phyloP scores from a whole-genome alignment of 2,888 invertebrate species.

The Odiellus spinosus region DNA sequence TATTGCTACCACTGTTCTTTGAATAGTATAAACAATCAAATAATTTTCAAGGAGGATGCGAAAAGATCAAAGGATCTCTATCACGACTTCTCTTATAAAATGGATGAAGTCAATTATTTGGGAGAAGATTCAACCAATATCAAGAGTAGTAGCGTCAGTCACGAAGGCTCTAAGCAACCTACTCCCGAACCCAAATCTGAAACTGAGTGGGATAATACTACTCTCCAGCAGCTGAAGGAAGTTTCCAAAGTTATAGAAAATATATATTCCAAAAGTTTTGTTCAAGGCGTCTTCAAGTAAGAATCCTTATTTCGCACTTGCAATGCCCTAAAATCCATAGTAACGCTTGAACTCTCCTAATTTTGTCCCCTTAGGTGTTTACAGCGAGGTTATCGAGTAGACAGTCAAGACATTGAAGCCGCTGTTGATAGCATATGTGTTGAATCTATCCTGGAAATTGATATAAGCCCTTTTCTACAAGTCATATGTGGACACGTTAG shows the following conservation, averaged over 20 bases:
- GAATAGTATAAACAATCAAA: conserved; percentile 36
- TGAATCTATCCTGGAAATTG: conserved; percentile 47
- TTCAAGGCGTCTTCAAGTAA: conserved; percentile 38
- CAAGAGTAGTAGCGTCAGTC: conserved; percentile 10
- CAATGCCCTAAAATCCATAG: neutral
- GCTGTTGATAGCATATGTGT: conserved; percentile 51
- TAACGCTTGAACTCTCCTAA: neutral
- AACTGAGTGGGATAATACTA: conserved; percentile 23
- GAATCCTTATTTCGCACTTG: neutral
- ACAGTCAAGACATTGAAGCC: conserved; percentile 46
- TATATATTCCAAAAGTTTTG: conserved; percentile 45
- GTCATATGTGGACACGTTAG: conserved; percentile 42
- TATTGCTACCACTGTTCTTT: conserved; percentile 52
- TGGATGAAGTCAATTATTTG: conserved; percentile 11
- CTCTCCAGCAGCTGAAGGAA: conserved; percentile 35
- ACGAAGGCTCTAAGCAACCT: conserved; percentile 23
- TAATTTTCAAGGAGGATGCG: conserved; percentile 25
- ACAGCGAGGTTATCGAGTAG: conserved; percentile 40
- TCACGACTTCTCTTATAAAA: conserved; percentile 27
- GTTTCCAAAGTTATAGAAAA: conserved; percentile 43
- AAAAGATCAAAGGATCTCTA: conserved; percentile 23
- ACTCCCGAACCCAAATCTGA: conserved; percentile 35
- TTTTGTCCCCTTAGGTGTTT: conserved; percentile 34
- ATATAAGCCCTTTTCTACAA: conserved; percentile 49
- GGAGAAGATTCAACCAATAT: conserved; percentile 12